phyloP scores from a whole-genome alignment of 1,140 invertebrate genomes.

The Eriosoma lanigerum region DNA sequence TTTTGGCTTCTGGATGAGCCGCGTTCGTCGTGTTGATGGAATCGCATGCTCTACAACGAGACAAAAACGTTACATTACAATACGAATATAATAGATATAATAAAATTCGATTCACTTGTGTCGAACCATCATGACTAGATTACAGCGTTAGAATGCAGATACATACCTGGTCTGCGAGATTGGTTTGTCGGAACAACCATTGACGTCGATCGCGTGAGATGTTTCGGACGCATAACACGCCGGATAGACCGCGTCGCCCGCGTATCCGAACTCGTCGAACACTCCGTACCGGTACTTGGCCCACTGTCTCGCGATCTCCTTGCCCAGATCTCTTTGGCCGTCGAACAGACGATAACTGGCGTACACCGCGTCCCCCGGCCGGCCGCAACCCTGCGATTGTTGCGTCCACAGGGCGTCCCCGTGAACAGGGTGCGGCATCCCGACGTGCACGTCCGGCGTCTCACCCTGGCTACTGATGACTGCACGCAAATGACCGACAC shows the following conservation, averaged over 20 bases:
- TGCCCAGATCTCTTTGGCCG: constrained; percentile 58
- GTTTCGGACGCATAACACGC: constrained; percentile 60
- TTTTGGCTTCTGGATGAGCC: constrained; percentile 60
- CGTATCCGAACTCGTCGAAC: constrained; percentile 68
- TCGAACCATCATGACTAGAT: too few relatives aligned
- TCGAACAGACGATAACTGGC: constrained; percentile 59
- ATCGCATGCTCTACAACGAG: constrained; percentile 55
- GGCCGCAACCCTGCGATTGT: constrained; percentile 64
- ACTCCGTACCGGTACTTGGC: constrained; percentile 71
- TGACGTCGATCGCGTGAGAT: constrained; percentile 56
- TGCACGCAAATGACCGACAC: constrained; percentile 56
- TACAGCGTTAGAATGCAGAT: too few relatives aligned
- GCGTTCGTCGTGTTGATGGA: constrained; percentile 57
- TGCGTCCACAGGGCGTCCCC: constrained; percentile 63
- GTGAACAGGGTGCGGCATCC: constrained; percentile 61
- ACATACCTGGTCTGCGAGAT: constrained; percentile 61
- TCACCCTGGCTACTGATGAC: constrained; percentile 59
- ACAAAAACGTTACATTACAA: too few relatives aligned
- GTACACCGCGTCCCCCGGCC: constrained; percentile 65
- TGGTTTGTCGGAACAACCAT: constrained; percentile 61
- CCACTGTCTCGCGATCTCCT: constrained; percentile 65
- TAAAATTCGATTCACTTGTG: too few relatives aligned
- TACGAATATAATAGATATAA: too few relatives aligned
- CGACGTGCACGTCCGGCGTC: constrained; percentile 61
- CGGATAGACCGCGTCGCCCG: constrained; percentile 65